phyloP scores from a whole-genome alignment of 2,113 vertebrate species.

The Phoenicopterus ruber region DNA sequence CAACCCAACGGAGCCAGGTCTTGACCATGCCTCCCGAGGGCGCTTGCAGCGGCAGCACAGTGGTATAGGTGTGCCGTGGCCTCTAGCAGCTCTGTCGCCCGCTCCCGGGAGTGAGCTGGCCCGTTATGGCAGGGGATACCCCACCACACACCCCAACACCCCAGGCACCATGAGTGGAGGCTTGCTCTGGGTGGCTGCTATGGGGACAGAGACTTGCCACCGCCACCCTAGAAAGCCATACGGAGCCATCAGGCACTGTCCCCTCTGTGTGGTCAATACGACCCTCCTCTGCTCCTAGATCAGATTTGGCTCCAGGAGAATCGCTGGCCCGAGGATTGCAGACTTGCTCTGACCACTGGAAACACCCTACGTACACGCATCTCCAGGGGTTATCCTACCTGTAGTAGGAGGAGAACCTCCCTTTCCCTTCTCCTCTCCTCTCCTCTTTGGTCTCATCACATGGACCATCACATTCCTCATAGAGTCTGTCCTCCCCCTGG shows the following conservation, averaged over 20 bases:
- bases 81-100: neutral
- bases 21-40: neutral
- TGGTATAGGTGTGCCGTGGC: neutral
- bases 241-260: neutral
- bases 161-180: neutral
- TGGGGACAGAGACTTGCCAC: neutral
- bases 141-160: neutral
- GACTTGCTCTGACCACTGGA: neutral
- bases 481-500: slow-evolving; percentile 7
- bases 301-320: neutral
- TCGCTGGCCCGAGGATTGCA: neutral
- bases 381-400: slow-evolving; percentile 11
- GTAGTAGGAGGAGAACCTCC: neutral
- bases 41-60: accelerated
- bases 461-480: neutral
- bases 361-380: neutral
- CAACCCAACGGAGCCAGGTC: neutral
- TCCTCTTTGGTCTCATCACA: neutral
- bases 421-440: neutral
- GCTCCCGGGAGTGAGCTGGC: neutral
- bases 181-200: neutral
- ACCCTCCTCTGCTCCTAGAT: neutral
- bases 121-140: neutral
- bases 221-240: neutral
- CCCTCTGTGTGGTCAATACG: accelerated